These are phyloP conservation scores for Heliconius ismenius DNA, from an alignment of 2,888 invertebrate genomes.

Conservation along the genomic window DNA sequence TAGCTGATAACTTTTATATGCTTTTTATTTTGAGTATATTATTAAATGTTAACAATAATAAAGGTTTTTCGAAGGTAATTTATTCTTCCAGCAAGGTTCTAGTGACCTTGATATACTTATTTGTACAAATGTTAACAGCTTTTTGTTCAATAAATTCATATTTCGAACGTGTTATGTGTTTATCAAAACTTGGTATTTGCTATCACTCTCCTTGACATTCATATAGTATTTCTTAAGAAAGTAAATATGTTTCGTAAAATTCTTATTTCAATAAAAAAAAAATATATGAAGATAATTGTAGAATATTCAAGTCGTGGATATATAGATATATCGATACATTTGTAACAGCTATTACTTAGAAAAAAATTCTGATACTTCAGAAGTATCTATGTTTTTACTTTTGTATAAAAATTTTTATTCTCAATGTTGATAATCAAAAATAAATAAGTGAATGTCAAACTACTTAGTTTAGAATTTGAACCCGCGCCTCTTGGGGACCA, in stretches of 20 bases:
- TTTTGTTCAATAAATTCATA: slow-evolving; percentile 2
- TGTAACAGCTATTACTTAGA: background rate
- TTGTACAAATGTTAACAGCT: background rate
- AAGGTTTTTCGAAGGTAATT: background rate
- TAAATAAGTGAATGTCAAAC: background rate
- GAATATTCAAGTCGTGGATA: background rate
- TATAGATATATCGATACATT: too few species aligned
- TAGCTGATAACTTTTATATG: background rate
- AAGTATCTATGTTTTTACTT: too few species aligned
- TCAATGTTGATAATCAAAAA: background rate
- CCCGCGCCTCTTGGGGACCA: too few species aligned
- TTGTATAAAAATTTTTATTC: background rate
- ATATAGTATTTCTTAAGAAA: background rate
- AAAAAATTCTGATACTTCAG: too few species aligned
- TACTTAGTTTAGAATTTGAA: too few species aligned
- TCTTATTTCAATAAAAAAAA: background rate
- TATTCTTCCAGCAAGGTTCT: background rate
- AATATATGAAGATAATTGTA: background rate
- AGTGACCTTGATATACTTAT: slow-evolving; percentile 7
- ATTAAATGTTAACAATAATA: background rate
- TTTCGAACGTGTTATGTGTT: background rate
- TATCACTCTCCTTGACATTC: background rate
- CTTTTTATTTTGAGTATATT: background rate
- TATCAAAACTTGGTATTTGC: background rate
- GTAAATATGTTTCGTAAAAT: background rate